Evolutionary conservation across 2,888 invertebrate species (phyloP).

Genomic region (Dasysyrphus albostriatus): DNA sequence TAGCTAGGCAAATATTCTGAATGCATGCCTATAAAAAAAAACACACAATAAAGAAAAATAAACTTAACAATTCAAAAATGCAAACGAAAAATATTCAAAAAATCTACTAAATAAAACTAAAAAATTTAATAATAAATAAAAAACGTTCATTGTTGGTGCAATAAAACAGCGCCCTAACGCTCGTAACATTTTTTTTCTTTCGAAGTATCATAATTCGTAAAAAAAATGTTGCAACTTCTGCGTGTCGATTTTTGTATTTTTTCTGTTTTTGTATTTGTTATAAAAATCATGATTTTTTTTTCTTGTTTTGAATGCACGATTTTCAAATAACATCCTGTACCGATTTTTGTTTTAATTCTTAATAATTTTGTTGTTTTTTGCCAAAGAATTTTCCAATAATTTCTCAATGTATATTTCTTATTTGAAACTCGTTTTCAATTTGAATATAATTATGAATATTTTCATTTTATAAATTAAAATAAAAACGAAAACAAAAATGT

Average conservation of each 20-base stretch:
- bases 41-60: conserved; percentile 33
- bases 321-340: conserved; percentile 65
- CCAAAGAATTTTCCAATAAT: conserved; percentile 56
- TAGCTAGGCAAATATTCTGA: conserved; percentile 33
- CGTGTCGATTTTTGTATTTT: conserved; percentile 75
- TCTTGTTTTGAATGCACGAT: conserved; percentile 57
- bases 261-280: conserved; percentile 45
- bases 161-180: conserved; percentile 80
- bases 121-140: conserved; percentile 38
- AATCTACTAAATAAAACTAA: conserved; percentile 29
- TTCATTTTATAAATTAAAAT: conserved; percentile 6
- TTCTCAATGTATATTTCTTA: conserved; percentile 43
- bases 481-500: not conserved
- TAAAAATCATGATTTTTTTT: conserved; percentile 51
- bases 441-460: conserved; percentile 34
- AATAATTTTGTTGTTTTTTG: conserved; percentile 50
- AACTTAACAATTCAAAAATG: conserved; percentile 59
- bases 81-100: conserved; percentile 47
- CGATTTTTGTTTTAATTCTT: not conserved
- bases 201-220: conserved; percentile 50
- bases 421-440: conserved; percentile 70
- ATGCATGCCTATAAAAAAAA: conserved; percentile 51
- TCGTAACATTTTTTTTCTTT: conserved; percentile 76
- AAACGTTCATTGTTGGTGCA: conserved; percentile 78
- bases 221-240: conserved; percentile 74